phyloP scores from a whole-genome alignment of 2,113 vertebrate species.

The Aphyosemion australe region DNA sequence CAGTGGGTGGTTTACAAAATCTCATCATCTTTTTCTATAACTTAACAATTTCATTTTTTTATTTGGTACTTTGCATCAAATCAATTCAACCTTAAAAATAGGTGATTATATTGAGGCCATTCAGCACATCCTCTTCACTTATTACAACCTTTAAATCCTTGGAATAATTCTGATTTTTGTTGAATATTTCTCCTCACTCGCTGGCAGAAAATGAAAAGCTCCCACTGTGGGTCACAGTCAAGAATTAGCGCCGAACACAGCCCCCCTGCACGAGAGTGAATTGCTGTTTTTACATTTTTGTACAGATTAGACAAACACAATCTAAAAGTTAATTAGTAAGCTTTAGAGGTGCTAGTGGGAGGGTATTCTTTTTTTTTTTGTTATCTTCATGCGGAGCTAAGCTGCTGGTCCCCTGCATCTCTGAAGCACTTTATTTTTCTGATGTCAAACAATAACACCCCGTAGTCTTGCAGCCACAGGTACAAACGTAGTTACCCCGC shows the following conservation, averaged over 20 bases:
- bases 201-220: not conserved
- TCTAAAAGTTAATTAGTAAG: not conserved
- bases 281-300: constrained; percentile 2
- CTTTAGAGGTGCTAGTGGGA: not conserved
- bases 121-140: not conserved
- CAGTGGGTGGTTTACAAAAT: too few relatives aligned
- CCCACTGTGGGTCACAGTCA: not conserved
- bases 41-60: not conserved
- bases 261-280: not conserved
- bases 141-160: constrained; percentile 7
- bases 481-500: not conserved
- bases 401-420: not conserved
- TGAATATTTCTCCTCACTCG: not conserved
- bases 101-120: not conserved
- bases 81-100: too few relatives aligned
- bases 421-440: not conserved
- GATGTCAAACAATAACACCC: not conserved
- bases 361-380: not conserved
- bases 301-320: constrained; percentile 6
- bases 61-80: too few relatives aligned
- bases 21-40: constrained; percentile 9
- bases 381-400: not conserved
- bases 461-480: not conserved
- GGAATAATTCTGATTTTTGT: constrained; percentile 3
- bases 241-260: not conserved